phyloP scores from a whole-genome alignment of 2,888 invertebrate species.

The Meliscaeva auricollis region DNA sequence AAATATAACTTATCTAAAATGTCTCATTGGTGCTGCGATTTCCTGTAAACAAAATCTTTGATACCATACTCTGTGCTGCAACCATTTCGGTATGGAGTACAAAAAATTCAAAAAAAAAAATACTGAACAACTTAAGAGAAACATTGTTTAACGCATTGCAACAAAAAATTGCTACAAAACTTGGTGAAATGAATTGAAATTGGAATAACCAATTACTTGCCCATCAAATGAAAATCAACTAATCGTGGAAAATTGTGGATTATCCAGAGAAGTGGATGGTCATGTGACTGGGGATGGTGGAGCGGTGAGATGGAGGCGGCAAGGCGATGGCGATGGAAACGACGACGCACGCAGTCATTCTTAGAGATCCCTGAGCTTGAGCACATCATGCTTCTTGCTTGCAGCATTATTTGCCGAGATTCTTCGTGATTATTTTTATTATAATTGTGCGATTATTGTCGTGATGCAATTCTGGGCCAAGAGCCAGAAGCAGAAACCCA shows the following conservation, averaged over 20 bases:
- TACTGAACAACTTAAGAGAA: constrained; percentile 8
- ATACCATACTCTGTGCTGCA: not conserved
- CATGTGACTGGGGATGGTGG: constrained; percentile 28
- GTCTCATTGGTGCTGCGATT: not conserved
- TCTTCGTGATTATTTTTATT: constrained; percentile 82
- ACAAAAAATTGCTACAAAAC: constrained; percentile 38
- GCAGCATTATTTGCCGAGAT: constrained; percentile 55
- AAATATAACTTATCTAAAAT: not conserved
- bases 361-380: constrained; percentile 47
- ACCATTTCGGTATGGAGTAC: not conserved
- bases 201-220: constrained; percentile 82
- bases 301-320: not conserved
- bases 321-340: not conserved
- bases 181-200: constrained; percentile 62
- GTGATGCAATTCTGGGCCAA: constrained; percentile 79
- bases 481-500: not conserved
- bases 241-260: constrained; percentile 77
- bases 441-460: constrained; percentile 82
- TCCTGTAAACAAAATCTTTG: not conserved
- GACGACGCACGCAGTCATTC: constrained; percentile 36
- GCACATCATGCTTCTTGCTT: constrained; percentile 38
- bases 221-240: constrained; percentile 79
- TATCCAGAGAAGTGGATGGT: constrained; percentile 55
- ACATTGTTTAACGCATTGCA: constrained; percentile 40
- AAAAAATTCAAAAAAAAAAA: too few relatives aligned